Evolutionary conservation across 2,888 invertebrate genomes (phyloP).

Genomic region (Drosophila mayaguana): DNA sequence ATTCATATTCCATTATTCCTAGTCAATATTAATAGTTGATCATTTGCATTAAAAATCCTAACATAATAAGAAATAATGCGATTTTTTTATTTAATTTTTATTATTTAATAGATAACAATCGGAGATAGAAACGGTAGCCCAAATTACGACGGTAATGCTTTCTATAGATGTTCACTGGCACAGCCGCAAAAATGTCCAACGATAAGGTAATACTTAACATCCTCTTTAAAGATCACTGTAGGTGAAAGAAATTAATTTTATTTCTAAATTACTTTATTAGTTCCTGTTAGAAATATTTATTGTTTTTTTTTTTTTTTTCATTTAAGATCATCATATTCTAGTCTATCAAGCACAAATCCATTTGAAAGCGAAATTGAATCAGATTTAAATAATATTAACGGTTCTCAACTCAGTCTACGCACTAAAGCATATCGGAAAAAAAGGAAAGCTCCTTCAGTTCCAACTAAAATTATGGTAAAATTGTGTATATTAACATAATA

Average conservation of each 20-base stretch:
- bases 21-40: neutral
- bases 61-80: neutral
- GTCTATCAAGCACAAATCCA: conserved; percentile 87
- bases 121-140: conserved; percentile 75
- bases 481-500: neutral
- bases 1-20: too few species aligned
- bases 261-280: too few species aligned
- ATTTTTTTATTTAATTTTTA: neutral
- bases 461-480: conserved; percentile 61
- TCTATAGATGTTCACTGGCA: conserved; percentile 86
- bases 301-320: neutral
- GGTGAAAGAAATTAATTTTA: too few species aligned
- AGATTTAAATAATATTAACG: conserved; percentile 59
- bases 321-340: conserved; percentile 86
- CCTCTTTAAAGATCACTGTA: too few species aligned
- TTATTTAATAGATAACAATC: conserved; percentile 43
- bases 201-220: conserved; percentile 53
- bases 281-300: neutral
- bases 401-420: conserved; percentile 15
- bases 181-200: conserved; percentile 85
- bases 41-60: too few species aligned
- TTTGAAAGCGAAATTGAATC: conserved; percentile 86
- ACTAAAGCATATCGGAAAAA: conserved; percentile 87
- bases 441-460: conserved; percentile 88
- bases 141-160: conserved; percentile 62